Base-by-base conservation (phyloP, 2,113 vertebrate species). In the Spea bombifrons region DNA sequence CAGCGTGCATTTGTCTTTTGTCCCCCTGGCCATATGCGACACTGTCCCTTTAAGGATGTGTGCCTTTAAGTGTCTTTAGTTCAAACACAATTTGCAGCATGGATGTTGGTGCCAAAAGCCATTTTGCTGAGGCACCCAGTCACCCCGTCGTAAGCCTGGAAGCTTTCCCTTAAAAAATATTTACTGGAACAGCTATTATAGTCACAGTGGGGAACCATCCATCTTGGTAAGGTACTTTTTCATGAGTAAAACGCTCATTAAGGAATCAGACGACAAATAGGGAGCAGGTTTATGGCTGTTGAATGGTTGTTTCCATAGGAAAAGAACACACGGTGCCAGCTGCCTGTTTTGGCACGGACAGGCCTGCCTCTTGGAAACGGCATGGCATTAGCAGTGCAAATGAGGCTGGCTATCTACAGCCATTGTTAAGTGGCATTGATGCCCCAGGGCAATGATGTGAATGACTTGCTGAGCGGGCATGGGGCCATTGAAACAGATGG, bases 171-270 rank as follows among this genome's bases (percentile, higher is more conserved):
- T 80, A 80, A 80, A 80, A 80, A 80, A 80, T 80, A 80, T 80
- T 80, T 80, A 80, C 71, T 80, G 78, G 78, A 80, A 80, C 73
- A 80, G 71, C 78, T 74, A 80, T 80, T 80, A 80, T 80, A 68
- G 78, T 74, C 78, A 80, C 78, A 80, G 78, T 80, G 71, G 78
- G 78, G 78, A 80, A 59, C 71, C 78, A 80, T 80, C 71, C 64
- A 80, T 80, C 78, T 80, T 74, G 78, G 71, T 80, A 80, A 80
- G 78, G 78, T 80, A 80, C 71, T 80, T 80, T 74, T 80, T 80
- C 78, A 80, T 80, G 78, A 80, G 78, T 80, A 80, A 80, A 80
- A 80, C 52, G 78, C 78, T 80, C 78, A 80, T 80, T 80, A 80
- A 80, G 71, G 66, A 80, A 80, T 80, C 78, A 80, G 78, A 73